Evolutionary conservation across 2,113 vertebrate genomes (phyloP).

Genomic region (Zosterops japonicus): DNA sequence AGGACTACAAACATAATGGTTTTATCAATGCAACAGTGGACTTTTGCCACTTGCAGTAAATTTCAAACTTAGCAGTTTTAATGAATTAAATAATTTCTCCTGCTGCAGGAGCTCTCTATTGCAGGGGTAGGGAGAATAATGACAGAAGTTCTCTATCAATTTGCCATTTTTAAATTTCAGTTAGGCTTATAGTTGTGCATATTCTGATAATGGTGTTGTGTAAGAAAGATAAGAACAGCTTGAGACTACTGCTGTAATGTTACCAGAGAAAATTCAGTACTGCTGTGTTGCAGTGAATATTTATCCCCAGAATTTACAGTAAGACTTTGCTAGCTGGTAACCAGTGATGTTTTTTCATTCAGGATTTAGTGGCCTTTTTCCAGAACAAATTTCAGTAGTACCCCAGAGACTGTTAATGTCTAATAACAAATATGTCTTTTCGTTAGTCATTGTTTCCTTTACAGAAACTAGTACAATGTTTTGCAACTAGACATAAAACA

Average conservation of each 20-base stretch:
- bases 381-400: background rate
- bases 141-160: background rate
- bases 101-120: background rate
- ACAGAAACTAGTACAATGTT: background rate
- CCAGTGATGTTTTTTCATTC: background rate
- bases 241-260: background rate
- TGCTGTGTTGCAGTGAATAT: background rate
- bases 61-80: slow-evolving; percentile 1
- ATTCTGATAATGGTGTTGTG: background rate
- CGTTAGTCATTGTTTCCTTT: background rate
- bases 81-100: slow-evolving; percentile 2
- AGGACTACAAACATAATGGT: background rate
- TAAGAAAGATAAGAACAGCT: background rate
- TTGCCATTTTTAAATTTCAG: background rate
- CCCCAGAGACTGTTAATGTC: background rate
- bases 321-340: background rate
- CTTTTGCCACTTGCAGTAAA: background rate
- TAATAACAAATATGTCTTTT: background rate
- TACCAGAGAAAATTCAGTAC: background rate
- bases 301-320: background rate
- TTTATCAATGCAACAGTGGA: background rate
- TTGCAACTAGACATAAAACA: background rate
- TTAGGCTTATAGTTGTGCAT: background rate
- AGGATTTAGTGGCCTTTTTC: background rate
- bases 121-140: background rate